phyloP scores from a whole-genome alignment of 1,140 invertebrate species.

The Hyles vespertilio region DNA sequence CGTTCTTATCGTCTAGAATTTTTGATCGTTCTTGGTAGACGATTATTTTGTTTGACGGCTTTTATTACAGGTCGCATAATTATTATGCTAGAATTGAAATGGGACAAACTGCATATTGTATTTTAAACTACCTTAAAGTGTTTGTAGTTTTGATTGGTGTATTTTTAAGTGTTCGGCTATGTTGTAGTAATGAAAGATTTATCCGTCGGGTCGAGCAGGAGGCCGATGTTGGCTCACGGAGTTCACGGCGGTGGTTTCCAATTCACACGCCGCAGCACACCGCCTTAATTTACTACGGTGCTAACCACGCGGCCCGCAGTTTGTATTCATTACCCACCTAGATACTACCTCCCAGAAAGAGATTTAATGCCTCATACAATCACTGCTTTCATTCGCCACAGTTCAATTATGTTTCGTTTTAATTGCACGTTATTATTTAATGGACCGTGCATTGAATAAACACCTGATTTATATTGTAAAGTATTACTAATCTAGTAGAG shows the following conservation, averaged over 20 bases:
- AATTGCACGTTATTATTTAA: slow-evolving; percentile 18
- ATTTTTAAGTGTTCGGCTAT: neutral
- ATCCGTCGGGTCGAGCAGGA: slow-evolving; percentile 32
- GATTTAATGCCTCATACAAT: slow-evolving; percentile 55
- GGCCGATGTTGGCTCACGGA: slow-evolving; percentile 26
- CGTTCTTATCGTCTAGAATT: too few relatives aligned
- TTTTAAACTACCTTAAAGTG: neutral
- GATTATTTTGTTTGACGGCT: neutral
- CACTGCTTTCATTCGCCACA: slow-evolving; percentile 49
- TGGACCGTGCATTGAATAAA: neutral
- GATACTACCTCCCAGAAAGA: slow-evolving; percentile 39
- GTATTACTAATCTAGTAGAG: too few relatives aligned
- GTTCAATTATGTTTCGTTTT: slow-evolving; percentile 49
- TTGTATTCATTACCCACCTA: slow-evolving; percentile 68
- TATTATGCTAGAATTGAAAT: neutral
- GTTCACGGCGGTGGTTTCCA: slow-evolving; percentile 44
- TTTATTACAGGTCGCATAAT: neutral
- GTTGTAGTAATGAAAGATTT: slow-evolving; percentile 21
- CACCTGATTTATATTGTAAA: too few relatives aligned
- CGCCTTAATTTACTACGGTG: slow-evolving; percentile 61
- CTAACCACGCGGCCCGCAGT: slow-evolving; percentile 58
- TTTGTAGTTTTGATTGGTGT: neutral
- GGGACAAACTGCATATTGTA: neutral
- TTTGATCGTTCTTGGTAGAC: too few relatives aligned
- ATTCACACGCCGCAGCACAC: slow-evolving; percentile 36